phyloP scores from a whole-genome alignment of 2,888 invertebrate genomes.

The Microctonus aethiopoides region DNA sequence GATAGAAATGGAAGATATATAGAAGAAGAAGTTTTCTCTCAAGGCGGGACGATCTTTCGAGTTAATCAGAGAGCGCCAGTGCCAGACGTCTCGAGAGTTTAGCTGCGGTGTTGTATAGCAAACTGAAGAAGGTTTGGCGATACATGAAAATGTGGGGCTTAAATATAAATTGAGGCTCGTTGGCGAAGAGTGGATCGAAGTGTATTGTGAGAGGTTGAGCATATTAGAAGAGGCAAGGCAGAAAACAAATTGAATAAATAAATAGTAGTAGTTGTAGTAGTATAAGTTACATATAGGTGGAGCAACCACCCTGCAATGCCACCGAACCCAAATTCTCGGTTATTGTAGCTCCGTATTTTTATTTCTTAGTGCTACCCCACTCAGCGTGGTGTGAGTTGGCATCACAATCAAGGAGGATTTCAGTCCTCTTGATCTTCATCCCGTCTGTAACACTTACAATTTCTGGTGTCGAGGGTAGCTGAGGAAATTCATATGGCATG shows the following conservation, averaged over 20 bases:
- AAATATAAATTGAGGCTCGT: slow-evolving; percentile 23
- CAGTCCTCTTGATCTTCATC: too few species aligned
- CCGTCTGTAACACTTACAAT: too few species aligned
- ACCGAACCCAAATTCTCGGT: too few species aligned
- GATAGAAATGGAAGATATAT: slow-evolving; percentile 23
- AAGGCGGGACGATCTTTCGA: slow-evolving; percentile 52
- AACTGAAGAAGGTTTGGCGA: slow-evolving; percentile 7
- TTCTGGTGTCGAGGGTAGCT: too few species aligned
- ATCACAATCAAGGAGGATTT: too few species aligned
- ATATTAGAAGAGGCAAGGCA: neutral
- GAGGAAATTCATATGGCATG: too few species aligned
- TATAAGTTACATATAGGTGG: too few species aligned
- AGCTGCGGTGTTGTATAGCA: slow-evolving; percentile 33
- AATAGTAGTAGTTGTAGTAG: too few species aligned
- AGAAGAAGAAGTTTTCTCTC: slow-evolving; percentile 46
- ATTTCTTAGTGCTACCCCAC: too few species aligned
- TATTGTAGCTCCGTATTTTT: too few species aligned
- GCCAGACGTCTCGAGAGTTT: slow-evolving; percentile 58
- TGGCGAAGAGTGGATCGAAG: slow-evolving; percentile 8
- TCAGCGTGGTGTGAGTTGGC: too few species aligned
- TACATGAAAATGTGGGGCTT: neutral
- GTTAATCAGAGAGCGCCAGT: slow-evolving; percentile 62
- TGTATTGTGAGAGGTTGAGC: neutral
- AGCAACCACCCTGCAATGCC: too few species aligned
- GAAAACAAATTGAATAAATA: neutral